Base-by-base conservation (phyloP, 2,113 vertebrate species). In the Pycnonotus jocosus region DNA sequence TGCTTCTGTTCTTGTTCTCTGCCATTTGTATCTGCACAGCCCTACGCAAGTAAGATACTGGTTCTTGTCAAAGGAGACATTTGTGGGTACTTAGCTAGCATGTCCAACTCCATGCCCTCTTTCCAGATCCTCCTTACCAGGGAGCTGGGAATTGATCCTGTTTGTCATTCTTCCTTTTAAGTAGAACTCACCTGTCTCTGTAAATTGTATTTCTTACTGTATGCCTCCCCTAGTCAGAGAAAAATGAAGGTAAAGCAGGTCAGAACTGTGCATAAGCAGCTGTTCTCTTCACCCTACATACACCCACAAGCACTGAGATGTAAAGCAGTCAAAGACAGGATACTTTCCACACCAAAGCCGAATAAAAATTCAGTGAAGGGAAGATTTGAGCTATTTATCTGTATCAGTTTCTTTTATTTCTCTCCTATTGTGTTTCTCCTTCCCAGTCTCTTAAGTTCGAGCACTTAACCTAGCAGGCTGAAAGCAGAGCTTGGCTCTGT, bases 11-110 rank as follows among this genome's bases (percentile, higher is more conserved):
- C 71, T 56, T 99, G 40, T 84, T 98, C 70, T 88, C 92, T 54
- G 98, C 96, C 90, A 93, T 98, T 78, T 98, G 97, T 33, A 70
- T 98, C 89, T 98, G 92, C 35, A 94, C 96, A 70, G 87, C 90
- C 68, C 77, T 98, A 16, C 96, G 96, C 82, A 99, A 92, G 98
- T 99, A 98, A 74, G 98, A 98, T 56, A 60, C 61, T 54, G 60
- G 6, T 6, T 90, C 90, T 89, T 90, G 30, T 76, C 68, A n/a
- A 4, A 51, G 57, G 19, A 94, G 44, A 22, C 20, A 17, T 74
- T 68, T 65, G 53, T 54, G 78, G 37, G 51, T 50, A 42, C 72
- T 45, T 51, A 69, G 60, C 22, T 45, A 60, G 48, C 40, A 35
- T 3, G 1, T 35, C 45, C 88, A 54, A 4, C 23, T 47, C 38